phyloP scores from a whole-genome alignment of 2,888 invertebrate species.

The Branchipolynoe longqiensis region DNA sequence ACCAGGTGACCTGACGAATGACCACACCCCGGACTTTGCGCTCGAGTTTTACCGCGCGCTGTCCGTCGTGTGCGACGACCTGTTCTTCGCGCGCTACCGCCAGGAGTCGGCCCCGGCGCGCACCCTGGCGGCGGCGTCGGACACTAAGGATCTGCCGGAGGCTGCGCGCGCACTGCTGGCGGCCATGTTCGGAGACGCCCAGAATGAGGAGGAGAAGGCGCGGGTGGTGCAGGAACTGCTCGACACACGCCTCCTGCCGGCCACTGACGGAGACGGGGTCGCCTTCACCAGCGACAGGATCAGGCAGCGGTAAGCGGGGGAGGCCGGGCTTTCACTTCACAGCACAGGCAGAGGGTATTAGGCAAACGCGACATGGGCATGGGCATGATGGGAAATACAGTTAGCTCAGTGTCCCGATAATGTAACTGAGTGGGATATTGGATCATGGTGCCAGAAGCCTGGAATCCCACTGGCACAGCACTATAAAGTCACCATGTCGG shows the following conservation, averaged over 20 bases:
- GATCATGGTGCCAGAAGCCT: too few relatives aligned
- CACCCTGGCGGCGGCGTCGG: slow-evolving; percentile 66
- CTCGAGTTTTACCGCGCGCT: slow-evolving; percentile 78
- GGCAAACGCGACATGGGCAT: neutral
- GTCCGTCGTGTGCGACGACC: slow-evolving; percentile 78
- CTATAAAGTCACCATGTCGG: too few relatives aligned
- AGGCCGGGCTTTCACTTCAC: neutral
- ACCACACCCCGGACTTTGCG: slow-evolving; percentile 77
- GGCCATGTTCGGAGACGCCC: slow-evolving; percentile 75
- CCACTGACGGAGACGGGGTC: slow-evolving; percentile 75
- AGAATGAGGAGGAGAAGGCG: slow-evolving; percentile 77
- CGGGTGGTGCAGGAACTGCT: slow-evolving; percentile 77
- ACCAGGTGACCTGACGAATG: slow-evolving; percentile 79
- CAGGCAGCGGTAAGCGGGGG: slow-evolving; percentile 72
- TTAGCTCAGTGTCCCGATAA: too few relatives aligned
- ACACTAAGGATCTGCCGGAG: slow-evolving; percentile 64
- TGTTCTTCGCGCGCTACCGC: slow-evolving; percentile 79
- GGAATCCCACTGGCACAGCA: too few relatives aligned
- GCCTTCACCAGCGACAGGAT: slow-evolving; percentile 76
- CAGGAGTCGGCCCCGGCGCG: slow-evolving; percentile 69
- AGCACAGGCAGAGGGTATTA: neutral
- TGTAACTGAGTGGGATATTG: too few relatives aligned
- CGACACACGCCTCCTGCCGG: slow-evolving; percentile 76
- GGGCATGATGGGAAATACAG: too few relatives aligned
- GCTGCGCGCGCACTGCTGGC: slow-evolving; percentile 73